Evolutionary conservation across 2,797 vertebrate species (phyloP), one percentile per base, ranked within the genome.

Genomic region (Urophycis tenuis): DNA sequence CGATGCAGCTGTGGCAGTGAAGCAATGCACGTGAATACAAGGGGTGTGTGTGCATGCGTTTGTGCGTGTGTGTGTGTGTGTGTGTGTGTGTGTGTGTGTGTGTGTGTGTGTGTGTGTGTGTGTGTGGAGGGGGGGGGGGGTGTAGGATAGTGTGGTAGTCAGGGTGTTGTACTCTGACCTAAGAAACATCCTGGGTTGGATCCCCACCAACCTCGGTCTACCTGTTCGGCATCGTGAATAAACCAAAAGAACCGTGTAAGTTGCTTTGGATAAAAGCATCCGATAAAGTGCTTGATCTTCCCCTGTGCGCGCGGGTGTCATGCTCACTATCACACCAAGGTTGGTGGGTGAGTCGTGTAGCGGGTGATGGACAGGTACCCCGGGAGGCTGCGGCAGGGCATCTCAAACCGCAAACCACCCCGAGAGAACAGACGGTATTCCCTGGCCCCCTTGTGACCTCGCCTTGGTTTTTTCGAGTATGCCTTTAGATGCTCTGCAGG

Each of bases 1-100:
- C n/a, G n/a, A n/a, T n/a, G n/a, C n/a, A 14, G 36, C 11, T 39
- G 36, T 39, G 36, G 39, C 39, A 41, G 39, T 41, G 39, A 41
- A 41, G 17, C 39, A 41, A 41, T 4, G 14, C 36, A 12, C 9
- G 14, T 39, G 2, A 39, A 39, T 75, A 79, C 76, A 80, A 73
- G 35, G 67, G n/a, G n/a, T n/a, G n/a, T n/a, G n/a, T n/a, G n/a
- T n/a, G n/a, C n/a, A n/a, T n/a, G n/a, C n/a, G n/a, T n/a, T n/a
- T n/a, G n/a, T n/a, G n/a, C n/a, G n/a, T n/a, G n/a, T n/a, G n/a
- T n/a, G n/a, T n/a, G n/a, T n/a, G n/a, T n/a, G n/a, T n/a, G n/a
- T n/a, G n/a, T n/a, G n/a, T n/a, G n/a, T n/a, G n/a, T n/a, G n/a
- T n/a, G n/a, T n/a, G n/a, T n/a, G n/a, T n/a, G n/a, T n/a, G n/a